Evolutionary conservation across 2,797 vertebrate species (phyloP), one percentile per base, ranked within the genome.

Genomic region (Coccyzus lansbergi): DNA sequence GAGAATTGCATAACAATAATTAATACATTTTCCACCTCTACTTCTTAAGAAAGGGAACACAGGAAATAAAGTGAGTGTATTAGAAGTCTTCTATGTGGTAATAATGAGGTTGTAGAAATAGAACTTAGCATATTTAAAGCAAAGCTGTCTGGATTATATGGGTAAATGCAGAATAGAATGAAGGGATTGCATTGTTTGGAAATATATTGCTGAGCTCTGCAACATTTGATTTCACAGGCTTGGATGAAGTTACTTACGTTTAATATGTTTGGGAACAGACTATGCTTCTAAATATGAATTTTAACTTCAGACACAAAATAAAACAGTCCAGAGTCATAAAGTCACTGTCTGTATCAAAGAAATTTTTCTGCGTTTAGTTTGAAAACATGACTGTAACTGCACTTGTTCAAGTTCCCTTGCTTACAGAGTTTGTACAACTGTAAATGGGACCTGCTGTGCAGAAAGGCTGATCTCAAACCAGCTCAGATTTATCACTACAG

Each of bases 151-250:
- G 59, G 65, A 68, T 75, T 44, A 40, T 86, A 70, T 33, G 49
- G 74, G 48, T 77, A 88, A 77, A 59, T 58, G 11, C 7, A 31
- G 78, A 72, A 59, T 44, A 93, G 76, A 92, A 92, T 67, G 38
- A 81, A 83, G 88, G 33, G 33, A 68, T 44, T 91, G 48, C 72
- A 60, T 83, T 87, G 59, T 92, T 69, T 92, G 53, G 63, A 92
- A 94, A 77, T 53, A 7, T 88, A n/a, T 86, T 94, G 17, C 12
- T 90, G 49, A 81, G 28, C 9, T 68, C 42, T 75, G 17, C 12
- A 38, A 10, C 6, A 22, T 63, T 87, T 91, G 83, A 74, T 86
- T 91, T 72, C 14, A 33, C 20, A 63, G 28, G 8, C 38, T 81
- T 88, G 65, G 16, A 24, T 77, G 44, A 12, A 78, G 34, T 84